A percentile compares a stretch with the other conserved stretches of the same genome.
Conservation (phyloP, 2,888 invertebrate species). For the Bombyx huttoni region DNA sequence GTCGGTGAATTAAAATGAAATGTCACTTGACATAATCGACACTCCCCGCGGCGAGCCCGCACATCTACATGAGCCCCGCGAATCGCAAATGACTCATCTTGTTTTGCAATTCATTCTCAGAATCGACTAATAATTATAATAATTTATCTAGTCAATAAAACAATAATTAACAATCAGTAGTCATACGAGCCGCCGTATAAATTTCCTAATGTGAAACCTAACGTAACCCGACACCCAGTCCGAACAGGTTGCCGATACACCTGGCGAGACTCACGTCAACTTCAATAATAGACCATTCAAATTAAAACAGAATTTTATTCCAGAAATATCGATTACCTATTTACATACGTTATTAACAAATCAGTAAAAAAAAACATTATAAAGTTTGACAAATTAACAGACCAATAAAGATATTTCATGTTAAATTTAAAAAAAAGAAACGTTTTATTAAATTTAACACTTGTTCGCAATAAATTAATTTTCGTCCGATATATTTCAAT, state of each 20-base stretch:
- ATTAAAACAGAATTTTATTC: constrained; percentile 33
- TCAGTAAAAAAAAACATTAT: constrained; percentile 4
- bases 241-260: constrained; percentile 55
- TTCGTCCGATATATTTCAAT: background rate
- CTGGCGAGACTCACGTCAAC: constrained; percentile 48
- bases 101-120: constrained; percentile 64
- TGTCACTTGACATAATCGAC: constrained; percentile 64
- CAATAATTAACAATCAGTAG: constrained; percentile 66
- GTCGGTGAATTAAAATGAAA: constrained; percentile 57
- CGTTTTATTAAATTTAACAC: background rate
- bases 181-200: constrained; percentile 66
- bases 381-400: background rate
- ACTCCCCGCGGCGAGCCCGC: constrained; percentile 42
- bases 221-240: constrained; percentile 54
- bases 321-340: constrained; percentile 34
- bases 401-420: background rate
- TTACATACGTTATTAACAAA: background rate
- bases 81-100: constrained; percentile 60
- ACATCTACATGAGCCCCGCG: constrained; percentile 35
- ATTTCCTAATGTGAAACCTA: constrained; percentile 71
- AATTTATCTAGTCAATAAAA: constrained; percentile 64
- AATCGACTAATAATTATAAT: constrained; percentile 62
- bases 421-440: background rate
- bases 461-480: background rate
- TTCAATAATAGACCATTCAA: constrained; percentile 49